Percentiles rank a stretch among this genome's conserved stretches.
These are phyloP conservation scores for Campylomormyrus numenius DNA, from an alignment of 2,113 vertebrate species.

Conservation along the genomic window DNA sequence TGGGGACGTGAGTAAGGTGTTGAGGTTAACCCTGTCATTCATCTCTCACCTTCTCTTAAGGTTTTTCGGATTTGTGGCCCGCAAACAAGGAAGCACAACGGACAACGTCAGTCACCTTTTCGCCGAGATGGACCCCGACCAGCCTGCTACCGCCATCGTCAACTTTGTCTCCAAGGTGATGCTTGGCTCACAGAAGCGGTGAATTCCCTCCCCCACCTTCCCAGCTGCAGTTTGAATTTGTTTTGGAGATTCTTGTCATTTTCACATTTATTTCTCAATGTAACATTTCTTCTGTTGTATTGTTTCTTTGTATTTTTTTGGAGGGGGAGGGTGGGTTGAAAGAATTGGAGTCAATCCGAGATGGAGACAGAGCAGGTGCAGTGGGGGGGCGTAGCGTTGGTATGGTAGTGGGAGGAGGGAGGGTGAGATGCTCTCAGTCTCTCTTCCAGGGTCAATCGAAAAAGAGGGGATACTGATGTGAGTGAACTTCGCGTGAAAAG, in stretches of 20 bases:
- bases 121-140: slow-evolving; percentile 83
- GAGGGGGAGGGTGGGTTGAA: slow-evolving; percentile 38
- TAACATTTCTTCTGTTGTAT: slow-evolving; percentile 35
- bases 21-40: not conserved
- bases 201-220: slow-evolving; percentile 45
- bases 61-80: slow-evolving; percentile 90
- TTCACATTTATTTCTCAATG: slow-evolving; percentile 16
- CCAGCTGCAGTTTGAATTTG: slow-evolving; percentile 29
- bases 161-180: slow-evolving; percentile 89
- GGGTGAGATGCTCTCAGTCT: slow-evolving; percentile 35
- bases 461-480: slow-evolving; percentile 33
- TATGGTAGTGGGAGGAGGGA: slow-evolving; percentile 29
- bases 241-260: slow-evolving; percentile 27
- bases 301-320: slow-evolving; percentile 46
- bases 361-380: slow-evolving; percentile 70
- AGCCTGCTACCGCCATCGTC: slow-evolving; percentile 86
- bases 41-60: slow-evolving; percentile 46
- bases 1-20: not conserved
- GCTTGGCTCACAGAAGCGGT: slow-evolving; percentile 78
- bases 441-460: slow-evolving; percentile 30
- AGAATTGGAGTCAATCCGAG: slow-evolving; percentile 63
- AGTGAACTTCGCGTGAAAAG: slow-evolving; percentile 35
- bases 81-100: slow-evolving; percentile 96
- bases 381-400: slow-evolving; percentile 63
- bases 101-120: slow-evolving; percentile 97